Conservation (phyloP, 2,113 vertebrate species). For the Silurus glanis region DNA sequence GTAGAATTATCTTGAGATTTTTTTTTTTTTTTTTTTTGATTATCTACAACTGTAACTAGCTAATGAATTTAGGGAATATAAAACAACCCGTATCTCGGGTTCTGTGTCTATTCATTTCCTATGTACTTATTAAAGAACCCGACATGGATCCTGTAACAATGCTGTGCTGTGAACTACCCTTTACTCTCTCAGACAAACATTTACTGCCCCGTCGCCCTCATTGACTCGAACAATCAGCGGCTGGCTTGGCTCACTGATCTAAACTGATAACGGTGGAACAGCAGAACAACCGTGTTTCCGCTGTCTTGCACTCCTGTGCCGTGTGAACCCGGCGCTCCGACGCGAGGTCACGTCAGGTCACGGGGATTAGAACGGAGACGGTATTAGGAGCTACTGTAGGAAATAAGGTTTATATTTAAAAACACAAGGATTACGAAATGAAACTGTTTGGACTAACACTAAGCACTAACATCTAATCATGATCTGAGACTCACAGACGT, state of each 20-base stretch:
- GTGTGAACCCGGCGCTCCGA: neutral
- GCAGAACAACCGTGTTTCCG: slow-evolving; percentile 18
- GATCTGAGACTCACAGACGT: neutral
- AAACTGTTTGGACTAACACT: neutral
- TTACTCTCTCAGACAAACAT: slow-evolving; percentile 11
- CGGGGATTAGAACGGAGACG: neutral
- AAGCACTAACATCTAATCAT: neutral
- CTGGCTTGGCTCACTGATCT: neutral
- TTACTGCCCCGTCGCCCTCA: slow-evolving; percentile 20
- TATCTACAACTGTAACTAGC: neutral
- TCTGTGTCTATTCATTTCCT: neutral
- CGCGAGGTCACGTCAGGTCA: neutral
- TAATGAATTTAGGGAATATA: neutral
- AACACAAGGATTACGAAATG: neutral
- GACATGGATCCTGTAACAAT: neutral
- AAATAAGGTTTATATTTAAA: neutral
- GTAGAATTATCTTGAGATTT: too few species aligned
- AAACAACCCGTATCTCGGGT: neutral
- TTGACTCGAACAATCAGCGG: neutral
- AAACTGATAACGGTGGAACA: neutral
- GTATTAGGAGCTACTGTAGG: neutral
- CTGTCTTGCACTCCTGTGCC: neutral
- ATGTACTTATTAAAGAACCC: neutral
- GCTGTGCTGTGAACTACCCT: neutral
- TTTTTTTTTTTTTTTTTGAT: too few species aligned